Base-by-base conservation (phyloP, 1,140 invertebrate genomes). In the Bursaphelenchus mucronatus region DNA sequence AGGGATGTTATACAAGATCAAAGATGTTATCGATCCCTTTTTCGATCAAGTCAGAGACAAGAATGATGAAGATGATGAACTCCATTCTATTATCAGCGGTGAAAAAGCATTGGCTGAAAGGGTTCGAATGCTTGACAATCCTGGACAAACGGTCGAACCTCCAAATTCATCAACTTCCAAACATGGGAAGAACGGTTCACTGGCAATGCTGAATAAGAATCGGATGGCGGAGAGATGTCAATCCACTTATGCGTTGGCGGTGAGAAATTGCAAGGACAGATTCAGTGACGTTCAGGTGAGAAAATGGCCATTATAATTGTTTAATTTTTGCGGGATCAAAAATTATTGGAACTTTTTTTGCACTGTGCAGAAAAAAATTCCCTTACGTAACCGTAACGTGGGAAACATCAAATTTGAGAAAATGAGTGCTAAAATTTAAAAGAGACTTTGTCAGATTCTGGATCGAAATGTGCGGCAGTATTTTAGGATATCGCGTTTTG, bases 1-100 rank as follows among this genome's bases (percentile, higher is more conserved):
- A 64, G 41, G 71, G 75, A 53, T 15, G 70, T 3, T 64, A 62
- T 21, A 39, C 55, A 41, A 47, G 17, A 11, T 52, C 53, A 15
- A 68, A 63, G 41, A 19, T 55, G 15, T 56, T 59, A 52, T 70
- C 15, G 71, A 70, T 17, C 66, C 69, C 6, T 75, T 71, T 53
- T 39, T 11, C 15, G 46, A 72, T n/a, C 65, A 71, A 8, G 45
- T 75, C 8, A 21, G 21, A 13, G 8, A 39, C 15, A 55, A 49
- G 39, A 62, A 51, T 21, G 57, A 73, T 30, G 69, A 71, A 58
- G 71, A 71, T 15, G 45, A 75, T 51, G 58, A 45, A 8, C 64
- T 71, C 1, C 40, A 49, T 5, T 57, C 64, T 4, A 39, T 43
- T 6, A 68, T 75, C 41, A 65, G 70, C 50, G 65, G 52, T 0